phyloP scores from a whole-genome alignment of 2,113 vertebrate genomes.

The Ia io region DNA sequence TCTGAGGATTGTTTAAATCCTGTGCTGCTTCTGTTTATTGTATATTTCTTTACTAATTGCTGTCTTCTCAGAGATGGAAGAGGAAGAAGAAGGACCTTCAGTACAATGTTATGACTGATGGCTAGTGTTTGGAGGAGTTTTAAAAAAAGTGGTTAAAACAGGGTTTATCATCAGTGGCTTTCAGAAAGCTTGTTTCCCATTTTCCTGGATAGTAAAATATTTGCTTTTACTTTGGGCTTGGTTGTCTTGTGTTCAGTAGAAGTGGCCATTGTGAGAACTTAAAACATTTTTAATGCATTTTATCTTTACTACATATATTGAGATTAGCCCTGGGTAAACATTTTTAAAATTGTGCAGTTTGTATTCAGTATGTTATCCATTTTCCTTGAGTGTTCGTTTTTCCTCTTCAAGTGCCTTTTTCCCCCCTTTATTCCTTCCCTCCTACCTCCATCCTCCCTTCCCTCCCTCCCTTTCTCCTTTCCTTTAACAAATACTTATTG shows the following conservation, averaged over 20 bases:
- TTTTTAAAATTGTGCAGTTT: background rate
- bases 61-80: background rate
- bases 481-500: background rate
- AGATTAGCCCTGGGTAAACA: background rate
- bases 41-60: background rate
- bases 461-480: background rate
- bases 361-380: background rate
- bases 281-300: background rate
- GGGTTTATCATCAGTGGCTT: background rate
- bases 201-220: background rate
- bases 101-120: background rate
- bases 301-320: background rate
- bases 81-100: background rate
- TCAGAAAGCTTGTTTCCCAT: background rate
- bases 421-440: background rate
- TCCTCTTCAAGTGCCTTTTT: background rate
- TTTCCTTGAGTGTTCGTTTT: background rate
- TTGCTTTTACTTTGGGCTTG: background rate
- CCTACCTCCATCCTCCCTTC: background rate
- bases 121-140: background rate
- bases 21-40: background rate
- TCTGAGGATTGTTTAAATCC: constrained; percentile 21
- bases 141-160: background rate
- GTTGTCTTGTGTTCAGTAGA: background rate
- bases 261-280: background rate